Evolutionary conservation across 2,888 invertebrate species (phyloP).

Genomic region (Pristionchus exspectatus): DNA sequence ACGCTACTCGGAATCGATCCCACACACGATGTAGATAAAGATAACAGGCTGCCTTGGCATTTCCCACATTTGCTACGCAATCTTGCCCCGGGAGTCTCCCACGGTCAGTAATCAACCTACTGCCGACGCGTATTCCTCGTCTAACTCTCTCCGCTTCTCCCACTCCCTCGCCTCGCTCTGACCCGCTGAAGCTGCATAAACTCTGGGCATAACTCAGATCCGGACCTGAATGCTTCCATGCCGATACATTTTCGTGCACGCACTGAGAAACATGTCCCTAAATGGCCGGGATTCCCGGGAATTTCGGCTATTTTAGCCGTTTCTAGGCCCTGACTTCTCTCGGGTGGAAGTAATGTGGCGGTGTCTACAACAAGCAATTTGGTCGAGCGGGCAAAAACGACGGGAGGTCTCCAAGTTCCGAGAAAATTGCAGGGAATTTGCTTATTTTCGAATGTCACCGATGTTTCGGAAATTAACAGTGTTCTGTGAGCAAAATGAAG

Average conservation of each 20-base stretch:
- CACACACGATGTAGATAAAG: not conserved
- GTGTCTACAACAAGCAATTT: not conserved
- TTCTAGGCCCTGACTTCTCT: not conserved
- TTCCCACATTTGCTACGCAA: not conserved
- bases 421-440: too few species aligned
- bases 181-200: not conserved
- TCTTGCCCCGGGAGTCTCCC: not conserved
- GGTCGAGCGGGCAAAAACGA: too few species aligned
- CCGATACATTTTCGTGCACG: not conserved
- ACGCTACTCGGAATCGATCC: slow-evolving; percentile 3
- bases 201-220: not conserved
- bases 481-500: not conserved
- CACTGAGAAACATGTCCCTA: not conserved
- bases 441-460: not conserved
- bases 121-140: not conserved
- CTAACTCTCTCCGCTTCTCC: not conserved
- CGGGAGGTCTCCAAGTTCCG: too few species aligned
- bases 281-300: not conserved
- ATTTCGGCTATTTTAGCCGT: not conserved
- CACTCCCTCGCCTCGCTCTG: not conserved
- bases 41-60: not conserved
- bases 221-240: not conserved
- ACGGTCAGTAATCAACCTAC: not conserved
- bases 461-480: not conserved
- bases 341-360: not conserved